Evolutionary conservation across 2,888 invertebrate genomes (phyloP), one percentile per base, ranked within the genome.

Genomic region (Eristalinus sepulchralis): DNA sequence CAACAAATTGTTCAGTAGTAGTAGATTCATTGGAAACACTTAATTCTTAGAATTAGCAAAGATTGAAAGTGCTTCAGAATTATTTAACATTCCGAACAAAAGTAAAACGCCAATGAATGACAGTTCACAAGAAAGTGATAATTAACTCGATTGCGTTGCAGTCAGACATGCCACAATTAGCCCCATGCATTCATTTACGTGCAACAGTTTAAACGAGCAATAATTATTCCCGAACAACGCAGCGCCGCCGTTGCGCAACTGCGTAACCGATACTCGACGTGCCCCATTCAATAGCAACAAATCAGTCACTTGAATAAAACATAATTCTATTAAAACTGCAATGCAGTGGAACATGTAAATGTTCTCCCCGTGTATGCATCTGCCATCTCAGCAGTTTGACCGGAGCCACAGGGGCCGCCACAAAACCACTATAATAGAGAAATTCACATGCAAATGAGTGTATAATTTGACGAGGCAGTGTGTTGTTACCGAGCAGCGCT

Each of bases 291-390:
- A 76, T 68, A 9, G 53, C 9, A 24, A 76, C 67, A 76, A 76
- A 76, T 76, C 27, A 33, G 17, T 34, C 36, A 47, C 60, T 67
- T 76, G 47, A 67, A 76, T 76, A 60, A 67, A 68, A 62, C 60
- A 76, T 76, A 67, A 67, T 68, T 62, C 11, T 31, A 62, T 68
- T 76, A 62, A 67, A 67, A 63, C 10, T 31, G 31, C 22, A 55
- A 22, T 59, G 55, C 64, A 31, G 55, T 36, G 10, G 9, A 31
- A 39, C 63, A 47, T 17, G 47, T 47, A 47, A 47, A 47, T 47
- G 17, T 47, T 71, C 17, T 31, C 27, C 60, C 24, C 13, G 10
- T 60, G 24, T 13, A 31, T 60, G 22, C 20, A 47, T 9, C 33
- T 60, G 33, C 57, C 24, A 64, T 27, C 20, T 68, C 34, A 39